Percentiles rank a stretch among this genome's conserved stretches.
Conservation (phyloP, 2,113 vertebrate species). For the Sylvietta virens region DNA sequence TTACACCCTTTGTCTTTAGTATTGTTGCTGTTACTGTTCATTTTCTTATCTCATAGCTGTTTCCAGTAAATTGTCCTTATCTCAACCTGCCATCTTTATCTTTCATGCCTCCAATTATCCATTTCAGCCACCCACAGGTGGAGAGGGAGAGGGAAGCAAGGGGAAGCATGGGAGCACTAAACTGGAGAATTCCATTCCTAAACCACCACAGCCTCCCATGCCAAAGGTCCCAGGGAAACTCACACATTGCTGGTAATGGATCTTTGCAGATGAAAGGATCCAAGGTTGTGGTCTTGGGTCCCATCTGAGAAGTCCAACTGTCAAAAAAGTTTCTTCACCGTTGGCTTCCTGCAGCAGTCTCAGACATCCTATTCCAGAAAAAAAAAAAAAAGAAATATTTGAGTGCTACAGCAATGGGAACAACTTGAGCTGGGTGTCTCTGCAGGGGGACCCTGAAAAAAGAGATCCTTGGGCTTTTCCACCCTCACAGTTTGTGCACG, state of each 20-base stretch:
- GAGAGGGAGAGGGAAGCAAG: neutral
- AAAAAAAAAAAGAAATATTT: fast-evolving
- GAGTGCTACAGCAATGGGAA: neutral
- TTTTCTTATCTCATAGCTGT: neutral
- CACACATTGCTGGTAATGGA: fast-evolving
- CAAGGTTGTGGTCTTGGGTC: neutral
- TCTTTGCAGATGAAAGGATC: neutral
- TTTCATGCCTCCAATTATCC: neutral
- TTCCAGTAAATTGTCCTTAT: neutral
- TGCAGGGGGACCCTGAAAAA: neutral
- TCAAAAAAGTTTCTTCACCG: neutral
- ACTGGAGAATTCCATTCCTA: neutral
- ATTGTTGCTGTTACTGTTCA: neutral
- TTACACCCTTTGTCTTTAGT: neutral
- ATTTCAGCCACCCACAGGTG: neutral
- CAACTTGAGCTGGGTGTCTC: neutral
- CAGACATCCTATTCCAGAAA: no score
- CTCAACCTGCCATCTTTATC: neutral
- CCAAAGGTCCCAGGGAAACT: neutral
- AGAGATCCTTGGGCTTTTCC: neutral
- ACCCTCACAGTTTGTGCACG: fast-evolving
- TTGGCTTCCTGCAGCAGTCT: neutral
- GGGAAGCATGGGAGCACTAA: neutral
- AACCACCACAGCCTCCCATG: fast-evolving
- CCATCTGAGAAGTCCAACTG: neutral